Evolutionary conservation across 2,113 vertebrate species (phyloP).

Genomic region (Cebus imitator): DNA sequence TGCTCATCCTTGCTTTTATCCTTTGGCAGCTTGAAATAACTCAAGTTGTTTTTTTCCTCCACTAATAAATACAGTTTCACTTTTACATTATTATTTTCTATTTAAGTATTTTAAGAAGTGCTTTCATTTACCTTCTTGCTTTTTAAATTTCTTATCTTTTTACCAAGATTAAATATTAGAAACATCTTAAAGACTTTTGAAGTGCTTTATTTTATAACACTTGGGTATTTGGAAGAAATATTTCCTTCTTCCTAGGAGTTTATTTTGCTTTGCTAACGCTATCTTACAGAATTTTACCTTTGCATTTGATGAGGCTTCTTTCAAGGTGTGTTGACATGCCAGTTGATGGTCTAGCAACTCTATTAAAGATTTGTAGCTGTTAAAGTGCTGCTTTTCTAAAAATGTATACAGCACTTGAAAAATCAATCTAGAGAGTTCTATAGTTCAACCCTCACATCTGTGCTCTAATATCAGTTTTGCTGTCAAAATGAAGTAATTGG

Average conservation of each 20-base stretch:
- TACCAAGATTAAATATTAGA: neutral
- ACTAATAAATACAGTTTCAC: constrained; percentile 20
- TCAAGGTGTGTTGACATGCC: constrained; percentile 8
- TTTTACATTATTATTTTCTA: neutral
- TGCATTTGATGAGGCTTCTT: constrained; percentile 13
- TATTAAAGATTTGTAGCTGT: constrained; percentile 28
- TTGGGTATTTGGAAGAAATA: neutral
- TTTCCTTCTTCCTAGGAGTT: neutral
- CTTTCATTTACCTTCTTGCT: constrained; percentile 35
- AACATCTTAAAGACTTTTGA: constrained; percentile 34
- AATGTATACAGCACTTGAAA: constrained; percentile 34
- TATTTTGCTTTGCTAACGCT: constrained; percentile 12
- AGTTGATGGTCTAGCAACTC: constrained; percentile 50
- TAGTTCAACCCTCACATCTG: neutral
- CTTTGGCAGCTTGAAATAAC: neutral
- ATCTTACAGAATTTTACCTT: constrained; percentile 32
- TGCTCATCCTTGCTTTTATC: neutral
- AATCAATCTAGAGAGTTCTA: constrained; percentile 38
- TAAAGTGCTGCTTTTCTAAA: constrained; percentile 39
- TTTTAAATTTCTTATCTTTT: constrained; percentile 47
- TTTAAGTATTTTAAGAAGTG: constrained; percentile 8
- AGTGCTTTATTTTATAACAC: constrained; percentile 27
- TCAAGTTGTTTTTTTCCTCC: neutral
- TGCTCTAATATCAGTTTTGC: neutral
- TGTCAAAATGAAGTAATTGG: constrained; percentile 7